Evolutionary conservation across 2,888 invertebrate genomes (phyloP).

Genomic region (Calliphora vomitoria): DNA sequence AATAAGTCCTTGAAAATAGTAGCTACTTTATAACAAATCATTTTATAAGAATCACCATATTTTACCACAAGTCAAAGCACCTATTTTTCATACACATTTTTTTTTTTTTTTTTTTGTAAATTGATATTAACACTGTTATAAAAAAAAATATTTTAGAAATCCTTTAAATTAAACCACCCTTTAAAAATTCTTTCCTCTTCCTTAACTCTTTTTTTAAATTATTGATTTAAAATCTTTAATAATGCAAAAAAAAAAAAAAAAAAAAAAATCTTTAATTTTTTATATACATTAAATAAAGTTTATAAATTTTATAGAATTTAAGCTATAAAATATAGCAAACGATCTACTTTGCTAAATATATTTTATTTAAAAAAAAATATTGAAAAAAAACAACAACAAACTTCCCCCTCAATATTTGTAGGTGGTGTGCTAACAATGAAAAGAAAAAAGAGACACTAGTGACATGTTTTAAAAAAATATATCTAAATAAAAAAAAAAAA

Average conservation of each 20-base stretch:
- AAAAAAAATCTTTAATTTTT: slow-evolving; percentile 52
- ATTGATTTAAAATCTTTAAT: slow-evolving; percentile 50
- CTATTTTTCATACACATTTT: slow-evolving; percentile 66
- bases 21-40: slow-evolving; percentile 29
- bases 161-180: slow-evolving; percentile 15
- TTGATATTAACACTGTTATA: slow-evolving; percentile 64
- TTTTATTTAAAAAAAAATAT: slow-evolving; percentile 9
- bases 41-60: slow-evolving; percentile 65
- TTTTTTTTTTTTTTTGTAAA: slow-evolving; percentile 46
- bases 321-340: slow-evolving; percentile 60
- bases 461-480: slow-evolving; percentile 79
- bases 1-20: slow-evolving; percentile 63
- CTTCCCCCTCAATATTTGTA: slow-evolving; percentile 47
- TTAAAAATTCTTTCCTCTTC: slow-evolving; percentile 20
- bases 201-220: slow-evolving; percentile 41
- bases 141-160: slow-evolving; percentile 49
- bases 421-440: slow-evolving; percentile 70
- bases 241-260: slow-evolving; percentile 55
- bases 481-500: slow-evolving; percentile 75
- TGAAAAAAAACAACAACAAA: slow-evolving; percentile 12
- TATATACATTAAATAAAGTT: slow-evolving; percentile 50
- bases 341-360: slow-evolving; percentile 41
- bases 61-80: slow-evolving; percentile 65
- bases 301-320: slow-evolving; percentile 64
- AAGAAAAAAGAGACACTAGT: slow-evolving; percentile 85